These are phyloP conservation scores for Galerucella calmariensis DNA, from an alignment of 2,888 invertebrate species.

Conservation along the genomic window DNA sequence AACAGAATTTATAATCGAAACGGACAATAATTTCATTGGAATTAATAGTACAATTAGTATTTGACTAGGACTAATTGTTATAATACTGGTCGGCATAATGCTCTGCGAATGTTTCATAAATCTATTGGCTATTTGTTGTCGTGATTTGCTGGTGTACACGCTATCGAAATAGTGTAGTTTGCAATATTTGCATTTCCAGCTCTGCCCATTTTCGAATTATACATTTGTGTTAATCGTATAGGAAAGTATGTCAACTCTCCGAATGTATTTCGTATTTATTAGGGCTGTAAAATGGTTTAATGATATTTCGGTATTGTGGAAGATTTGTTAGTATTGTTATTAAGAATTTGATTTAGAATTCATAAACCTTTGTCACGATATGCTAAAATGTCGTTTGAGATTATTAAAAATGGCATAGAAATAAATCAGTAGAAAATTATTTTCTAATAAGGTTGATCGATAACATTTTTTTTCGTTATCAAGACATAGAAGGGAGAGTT, in stretches of 20 bases:
- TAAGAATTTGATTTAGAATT: conserved; percentile 19
- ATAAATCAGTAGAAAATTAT: not conserved
- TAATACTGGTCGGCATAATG: conserved; percentile 47
- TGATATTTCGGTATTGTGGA: conserved; percentile 14
- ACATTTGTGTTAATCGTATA: conserved; percentile 27
- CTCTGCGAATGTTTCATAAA: conserved; percentile 43
- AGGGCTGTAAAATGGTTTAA: conserved; percentile 28
- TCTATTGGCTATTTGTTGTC: conserved; percentile 43
- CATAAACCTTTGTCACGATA: conserved; percentile 26
- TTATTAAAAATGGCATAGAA: not conserved
- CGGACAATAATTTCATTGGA: not conserved
- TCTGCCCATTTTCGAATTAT: conserved; percentile 34
- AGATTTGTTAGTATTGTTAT: conserved; percentile 23
- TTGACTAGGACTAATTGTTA: conserved; percentile 53
- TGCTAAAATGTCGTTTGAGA: conserved; percentile 9
- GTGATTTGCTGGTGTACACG: conserved; percentile 31
- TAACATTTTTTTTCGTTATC: too few species aligned
- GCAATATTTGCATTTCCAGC: conserved; percentile 30
- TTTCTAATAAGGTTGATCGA: too few species aligned
- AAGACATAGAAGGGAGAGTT: too few species aligned
- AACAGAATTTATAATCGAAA: not conserved
- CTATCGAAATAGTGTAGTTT: conserved; percentile 27
- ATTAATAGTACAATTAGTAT: conserved; percentile 49
- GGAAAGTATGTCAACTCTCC: conserved; percentile 25
- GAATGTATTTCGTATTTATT: conserved; percentile 24